A percentile compares a stretch with the other conserved stretches of the same genome.
Conservation (phyloP, 1,140 invertebrate genomes). For the Lepidurus apus region DNA sequence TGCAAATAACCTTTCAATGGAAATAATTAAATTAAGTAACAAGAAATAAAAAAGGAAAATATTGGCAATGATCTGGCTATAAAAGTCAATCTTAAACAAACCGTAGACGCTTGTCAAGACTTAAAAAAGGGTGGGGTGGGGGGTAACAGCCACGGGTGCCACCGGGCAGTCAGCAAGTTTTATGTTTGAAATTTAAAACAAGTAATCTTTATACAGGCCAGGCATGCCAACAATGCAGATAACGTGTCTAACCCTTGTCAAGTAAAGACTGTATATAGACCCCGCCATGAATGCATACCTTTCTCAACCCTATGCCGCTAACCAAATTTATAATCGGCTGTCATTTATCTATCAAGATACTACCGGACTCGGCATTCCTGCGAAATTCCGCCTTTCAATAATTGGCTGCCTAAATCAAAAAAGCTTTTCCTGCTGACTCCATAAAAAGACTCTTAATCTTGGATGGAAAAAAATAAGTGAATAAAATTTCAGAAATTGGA, state of each 20-base stretch:
- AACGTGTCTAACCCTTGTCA: slow-evolving; percentile 21
- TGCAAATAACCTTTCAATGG: too few species aligned
- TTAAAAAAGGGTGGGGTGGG: neutral
- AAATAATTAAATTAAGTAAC: too few species aligned
- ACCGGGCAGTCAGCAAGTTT: neutral
- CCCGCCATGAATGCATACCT: slow-evolving; percentile 17
- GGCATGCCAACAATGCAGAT: slow-evolving; percentile 21
- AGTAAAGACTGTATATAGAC: neutral
- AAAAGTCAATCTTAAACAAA: neutral
- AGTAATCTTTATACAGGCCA: slow-evolving; percentile 11
- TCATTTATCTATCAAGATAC: slow-evolving; percentile 15
- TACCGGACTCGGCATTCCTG: neutral
- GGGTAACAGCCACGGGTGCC: slow-evolving; percentile 8
- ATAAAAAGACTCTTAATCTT: neutral
- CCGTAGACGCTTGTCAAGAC: neutral
- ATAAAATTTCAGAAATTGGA: neutral
- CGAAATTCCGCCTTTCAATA: neutral
- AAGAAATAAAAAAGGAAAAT: neutral
- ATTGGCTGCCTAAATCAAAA: too few species aligned
- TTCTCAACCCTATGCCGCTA: neutral
- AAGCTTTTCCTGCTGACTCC: too few species aligned
- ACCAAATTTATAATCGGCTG: slow-evolving; percentile 17
- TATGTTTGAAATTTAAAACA: slow-evolving; percentile 2
- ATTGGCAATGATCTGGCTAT: neutral
- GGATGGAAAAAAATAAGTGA: neutral